Conservation (phyloP, 2,797 vertebrate genomes). For the Fistularia commersonii region DNA sequence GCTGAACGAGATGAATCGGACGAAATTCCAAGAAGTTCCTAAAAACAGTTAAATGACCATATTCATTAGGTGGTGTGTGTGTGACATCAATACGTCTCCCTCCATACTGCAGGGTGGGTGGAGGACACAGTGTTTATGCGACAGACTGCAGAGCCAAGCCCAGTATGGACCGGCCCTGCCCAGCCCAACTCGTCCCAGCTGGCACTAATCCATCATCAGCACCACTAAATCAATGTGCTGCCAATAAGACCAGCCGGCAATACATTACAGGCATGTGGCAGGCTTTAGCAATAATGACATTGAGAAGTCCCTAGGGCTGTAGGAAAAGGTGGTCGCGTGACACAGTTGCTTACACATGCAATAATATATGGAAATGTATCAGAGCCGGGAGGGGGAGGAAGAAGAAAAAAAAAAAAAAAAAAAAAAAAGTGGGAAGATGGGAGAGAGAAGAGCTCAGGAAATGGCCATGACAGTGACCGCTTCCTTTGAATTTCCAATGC, state of each 20-base stretch:
- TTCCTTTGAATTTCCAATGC: slow-evolving; percentile 19
- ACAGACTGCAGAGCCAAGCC: slow-evolving; percentile 67
- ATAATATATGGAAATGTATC: slow-evolving; percentile 73
- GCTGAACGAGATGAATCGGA: slow-evolving; percentile 40
- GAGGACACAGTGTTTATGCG: slow-evolving; percentile 58
- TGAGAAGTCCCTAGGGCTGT: slow-evolving; percentile 74
- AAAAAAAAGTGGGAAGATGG: slow-evolving; percentile 21
- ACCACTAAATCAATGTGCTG: slow-evolving; percentile 76
- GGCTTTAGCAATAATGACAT: slow-evolving; percentile 79
- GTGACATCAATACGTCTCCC: slow-evolving; percentile 54
- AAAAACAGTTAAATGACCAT: slow-evolving; percentile 51
- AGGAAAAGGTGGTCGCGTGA: slow-evolving; percentile 59
- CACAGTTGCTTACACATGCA: slow-evolving; percentile 77
- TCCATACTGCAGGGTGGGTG: slow-evolving; percentile 48
- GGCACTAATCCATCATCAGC: slow-evolving; percentile 73
- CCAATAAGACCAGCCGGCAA: slow-evolving; percentile 75
- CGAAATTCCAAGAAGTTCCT: slow-evolving; percentile 45
- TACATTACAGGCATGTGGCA: slow-evolving; percentile 79
- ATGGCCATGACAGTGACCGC: slow-evolving; percentile 27
- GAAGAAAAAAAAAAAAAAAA: too few relatives aligned
- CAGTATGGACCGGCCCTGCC: slow-evolving; percentile 54
- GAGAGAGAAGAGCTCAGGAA: slow-evolving; percentile 25
- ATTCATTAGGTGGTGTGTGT: slow-evolving; percentile 49
- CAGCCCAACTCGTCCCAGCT: slow-evolving; percentile 47
- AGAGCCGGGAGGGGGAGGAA: slow-evolving; percentile 19